Percentiles rank a stretch among this genome's conserved stretches.
These are phyloP conservation scores for Melitaea cinxia DNA, from an alignment of 1,140 invertebrate species.

Conservation along the genomic window DNA sequence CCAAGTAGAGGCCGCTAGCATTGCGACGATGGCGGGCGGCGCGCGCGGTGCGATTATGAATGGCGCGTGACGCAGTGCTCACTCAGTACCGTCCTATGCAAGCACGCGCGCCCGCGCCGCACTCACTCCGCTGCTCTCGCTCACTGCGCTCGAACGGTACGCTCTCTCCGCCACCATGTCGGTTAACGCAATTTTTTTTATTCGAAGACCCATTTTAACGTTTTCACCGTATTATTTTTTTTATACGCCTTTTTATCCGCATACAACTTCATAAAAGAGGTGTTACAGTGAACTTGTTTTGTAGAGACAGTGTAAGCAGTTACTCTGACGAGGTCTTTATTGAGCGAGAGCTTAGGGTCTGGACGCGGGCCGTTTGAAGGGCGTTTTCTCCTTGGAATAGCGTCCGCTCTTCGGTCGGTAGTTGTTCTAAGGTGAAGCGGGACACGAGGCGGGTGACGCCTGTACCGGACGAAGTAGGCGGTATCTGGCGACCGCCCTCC, in stretches of 20 bases:
- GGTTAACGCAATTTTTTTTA: slow-evolving; percentile 15
- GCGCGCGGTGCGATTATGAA: slow-evolving; percentile 33
- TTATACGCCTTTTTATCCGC: not conserved
- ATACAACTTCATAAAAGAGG: not conserved
- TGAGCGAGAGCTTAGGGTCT: slow-evolving; percentile 13
- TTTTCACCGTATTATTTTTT: not conserved
- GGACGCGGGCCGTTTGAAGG: slow-evolving; percentile 50
- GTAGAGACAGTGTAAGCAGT: slow-evolving; percentile 8
- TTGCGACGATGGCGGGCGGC: slow-evolving; percentile 20
- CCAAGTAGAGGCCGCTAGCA: slow-evolving; percentile 6
- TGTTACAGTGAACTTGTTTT: not conserved
- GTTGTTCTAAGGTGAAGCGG: slow-evolving; percentile 65
- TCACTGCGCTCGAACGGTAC: slow-evolving; percentile 48
- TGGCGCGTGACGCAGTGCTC: slow-evolving; percentile 32
- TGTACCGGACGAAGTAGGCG: slow-evolving; percentile 80
- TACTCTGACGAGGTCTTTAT: slow-evolving; percentile 2
- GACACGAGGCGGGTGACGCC: slow-evolving; percentile 74
- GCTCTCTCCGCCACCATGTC: slow-evolving; percentile 26
- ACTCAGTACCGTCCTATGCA: slow-evolving; percentile 32
- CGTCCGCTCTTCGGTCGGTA: slow-evolving; percentile 45
- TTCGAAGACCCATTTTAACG: not conserved
- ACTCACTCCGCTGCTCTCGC: slow-evolving; percentile 48
- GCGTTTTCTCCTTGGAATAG: slow-evolving; percentile 60
- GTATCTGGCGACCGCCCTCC: slow-evolving; percentile 75
- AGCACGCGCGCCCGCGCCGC: slow-evolving; percentile 41